These are phyloP conservation scores for Cephus runcator DNA, from an alignment of 2,888 invertebrate species.

Conservation along the genomic window DNA sequence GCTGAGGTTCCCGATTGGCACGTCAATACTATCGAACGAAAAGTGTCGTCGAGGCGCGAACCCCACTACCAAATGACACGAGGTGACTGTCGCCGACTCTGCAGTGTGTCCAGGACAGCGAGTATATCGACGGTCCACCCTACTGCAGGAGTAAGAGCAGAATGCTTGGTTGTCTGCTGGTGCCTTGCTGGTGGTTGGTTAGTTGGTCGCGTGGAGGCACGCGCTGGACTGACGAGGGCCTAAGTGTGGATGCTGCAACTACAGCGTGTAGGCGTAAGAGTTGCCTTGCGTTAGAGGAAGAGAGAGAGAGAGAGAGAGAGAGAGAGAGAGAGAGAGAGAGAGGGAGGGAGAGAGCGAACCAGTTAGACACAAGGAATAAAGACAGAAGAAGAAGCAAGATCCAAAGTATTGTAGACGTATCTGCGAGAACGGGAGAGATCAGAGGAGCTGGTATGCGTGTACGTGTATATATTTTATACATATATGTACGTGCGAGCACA, in stretches of 20 bases:
- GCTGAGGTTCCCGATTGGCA: conserved; percentile 11
- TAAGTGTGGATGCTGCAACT: conserved; percentile 64
- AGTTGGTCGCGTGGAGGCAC: conserved; percentile 66
- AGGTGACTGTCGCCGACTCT: conserved; percentile 15
- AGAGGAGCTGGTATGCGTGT: too few relatives aligned
- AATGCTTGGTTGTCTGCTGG: not conserved
- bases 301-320: conserved; percentile 9
- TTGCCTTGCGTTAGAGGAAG: conserved; percentile 43
- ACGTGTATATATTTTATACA: too few relatives aligned
- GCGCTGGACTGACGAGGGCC: conserved; percentile 63
- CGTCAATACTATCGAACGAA: conserved; percentile 29
- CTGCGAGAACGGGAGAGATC: too few relatives aligned
- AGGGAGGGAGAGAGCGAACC: conserved; percentile 15
- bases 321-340: conserved; percentile 25
- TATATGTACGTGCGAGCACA: too few relatives aligned
- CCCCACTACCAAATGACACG: conserved; percentile 5
- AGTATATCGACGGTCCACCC: conserved; percentile 11
- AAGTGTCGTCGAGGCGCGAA: conserved; percentile 21
- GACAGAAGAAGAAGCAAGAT: too few relatives aligned
- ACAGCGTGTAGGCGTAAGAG: conserved; percentile 61
- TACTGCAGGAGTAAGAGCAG: conserved; percentile 37
- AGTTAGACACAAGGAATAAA: not conserved
- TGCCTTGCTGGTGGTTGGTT: conserved; percentile 46
- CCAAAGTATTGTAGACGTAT: too few relatives aligned
- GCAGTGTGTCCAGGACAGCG: conserved; percentile 16